These are phyloP conservation scores for Gasterosteus nipponicus DNA, from an alignment of 2,113 vertebrate genomes.

Conservation along the genomic window DNA sequence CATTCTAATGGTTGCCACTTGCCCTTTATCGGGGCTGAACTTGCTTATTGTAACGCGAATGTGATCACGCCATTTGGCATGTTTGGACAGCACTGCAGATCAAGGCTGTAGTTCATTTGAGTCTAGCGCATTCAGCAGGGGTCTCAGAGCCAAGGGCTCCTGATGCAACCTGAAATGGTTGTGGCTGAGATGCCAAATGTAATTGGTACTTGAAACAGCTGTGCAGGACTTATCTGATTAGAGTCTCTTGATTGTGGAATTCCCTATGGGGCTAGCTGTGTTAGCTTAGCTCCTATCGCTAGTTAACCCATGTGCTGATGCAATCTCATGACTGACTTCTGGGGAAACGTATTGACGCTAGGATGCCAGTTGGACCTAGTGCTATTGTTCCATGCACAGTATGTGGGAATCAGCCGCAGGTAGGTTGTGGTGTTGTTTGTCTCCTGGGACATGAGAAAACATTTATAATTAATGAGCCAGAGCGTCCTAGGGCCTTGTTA, in stretches of 20 bases:
- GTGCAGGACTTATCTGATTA: not conserved
- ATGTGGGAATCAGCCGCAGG: not conserved
- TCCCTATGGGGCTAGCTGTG: too few relatives aligned
- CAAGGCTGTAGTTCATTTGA: not conserved
- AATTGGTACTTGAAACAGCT: not conserved
- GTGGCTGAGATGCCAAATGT: not conserved
- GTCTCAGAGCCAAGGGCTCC: not conserved
- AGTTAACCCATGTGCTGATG: too few relatives aligned
- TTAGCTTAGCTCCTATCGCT: too few relatives aligned
- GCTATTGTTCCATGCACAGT: not conserved
- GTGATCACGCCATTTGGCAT: too few relatives aligned
- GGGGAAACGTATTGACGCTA: not conserved
- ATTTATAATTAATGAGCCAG: conserved; percentile 66
- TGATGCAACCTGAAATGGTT: not conserved
- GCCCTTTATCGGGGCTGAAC: not conserved
- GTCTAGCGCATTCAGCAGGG: not conserved
- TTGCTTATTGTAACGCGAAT: not conserved
- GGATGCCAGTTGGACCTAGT: not conserved
- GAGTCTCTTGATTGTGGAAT: not conserved
- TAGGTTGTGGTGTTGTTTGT: not conserved
- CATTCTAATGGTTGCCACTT: not conserved
- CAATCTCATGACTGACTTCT: not conserved
- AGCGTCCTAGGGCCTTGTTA: conserved; percentile 66
- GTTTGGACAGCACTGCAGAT: not conserved
- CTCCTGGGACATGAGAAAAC: conserved; percentile 22